Evolutionary conservation across 2,113 vertebrate species (phyloP).

Genomic region (Girardinichthys multiradiatus): DNA sequence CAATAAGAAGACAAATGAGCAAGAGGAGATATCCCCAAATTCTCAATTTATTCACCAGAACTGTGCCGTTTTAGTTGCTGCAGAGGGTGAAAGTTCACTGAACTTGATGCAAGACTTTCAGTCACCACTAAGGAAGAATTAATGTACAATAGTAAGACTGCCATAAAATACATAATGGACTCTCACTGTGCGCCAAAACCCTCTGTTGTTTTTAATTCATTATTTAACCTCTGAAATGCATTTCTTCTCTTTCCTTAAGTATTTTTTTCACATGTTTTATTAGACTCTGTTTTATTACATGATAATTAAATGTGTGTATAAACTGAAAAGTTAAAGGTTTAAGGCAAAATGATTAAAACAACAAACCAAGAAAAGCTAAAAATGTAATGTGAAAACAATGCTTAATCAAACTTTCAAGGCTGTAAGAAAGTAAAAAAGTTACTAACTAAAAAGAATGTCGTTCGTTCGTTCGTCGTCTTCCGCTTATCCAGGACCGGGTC

Average conservation of each 20-base stretch:
- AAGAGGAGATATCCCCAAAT: background rate
- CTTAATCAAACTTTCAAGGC: background rate
- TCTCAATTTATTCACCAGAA: conserved; percentile 13
- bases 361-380: background rate
- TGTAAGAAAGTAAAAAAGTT: background rate
- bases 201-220: background rate
- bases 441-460: background rate
- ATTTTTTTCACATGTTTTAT: background rate
- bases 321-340: background rate
- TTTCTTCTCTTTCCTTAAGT: background rate
- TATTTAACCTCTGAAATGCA: background rate
- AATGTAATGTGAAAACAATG: background rate
- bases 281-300: background rate
- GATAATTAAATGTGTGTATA: background rate
- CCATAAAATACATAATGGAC: background rate
- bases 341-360: background rate
- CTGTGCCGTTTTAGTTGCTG: conserved; percentile 7
- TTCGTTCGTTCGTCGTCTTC: too few relatives aligned
- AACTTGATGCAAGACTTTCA: conserved; percentile 17
- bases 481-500: too few relatives aligned
- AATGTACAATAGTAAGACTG: conserved; percentile 19
- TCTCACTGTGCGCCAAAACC: background rate
- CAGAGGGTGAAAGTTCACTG: conserved; percentile 4
- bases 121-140: conserved; percentile 19
- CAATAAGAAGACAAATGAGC: conserved; percentile 26